Evolutionary conservation across 2,113 vertebrate species (phyloP).

Genomic region (Cariama cristata): DNA sequence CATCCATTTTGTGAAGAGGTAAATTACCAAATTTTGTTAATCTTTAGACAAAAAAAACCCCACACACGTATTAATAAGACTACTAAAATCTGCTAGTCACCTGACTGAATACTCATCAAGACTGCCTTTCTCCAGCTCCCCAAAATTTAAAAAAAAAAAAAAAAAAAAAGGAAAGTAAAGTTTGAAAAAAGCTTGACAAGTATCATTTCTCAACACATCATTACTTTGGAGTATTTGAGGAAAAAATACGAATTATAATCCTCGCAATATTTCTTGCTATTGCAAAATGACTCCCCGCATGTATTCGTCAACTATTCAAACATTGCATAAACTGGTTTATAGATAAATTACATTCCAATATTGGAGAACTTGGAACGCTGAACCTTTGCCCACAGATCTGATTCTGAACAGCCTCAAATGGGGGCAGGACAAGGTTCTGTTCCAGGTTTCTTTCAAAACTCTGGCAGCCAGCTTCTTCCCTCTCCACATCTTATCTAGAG

Average conservation of each 20-base stretch:
- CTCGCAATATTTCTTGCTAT: neutral
- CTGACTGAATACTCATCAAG: neutral
- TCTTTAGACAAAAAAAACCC: neutral
- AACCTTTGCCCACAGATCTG: neutral
- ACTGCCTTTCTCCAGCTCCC: neutral
- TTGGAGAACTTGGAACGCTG: neutral
- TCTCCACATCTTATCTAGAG: neutral
- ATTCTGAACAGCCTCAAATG: neutral
- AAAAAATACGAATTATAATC: neutral
- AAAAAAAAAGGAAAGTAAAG: neutral
- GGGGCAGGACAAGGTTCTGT: neutral
- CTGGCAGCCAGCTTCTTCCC: neutral
- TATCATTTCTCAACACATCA: neutral
- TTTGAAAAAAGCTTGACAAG: neutral
- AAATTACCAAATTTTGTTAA: neutral
- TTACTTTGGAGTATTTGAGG: neutral
- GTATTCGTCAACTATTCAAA: neutral
- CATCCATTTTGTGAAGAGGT: neutral
- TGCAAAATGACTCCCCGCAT: neutral
- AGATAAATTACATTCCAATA: neutral
- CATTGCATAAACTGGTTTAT: neutral
- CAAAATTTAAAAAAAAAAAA: neutral
- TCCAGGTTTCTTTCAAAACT: neutral
- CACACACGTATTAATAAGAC: neutral
- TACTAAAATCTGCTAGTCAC: neutral